These are phyloP conservation scores for Nycticebus coucang DNA, from an alignment of 2,113 vertebrate species.

Conservation along the genomic window DNA sequence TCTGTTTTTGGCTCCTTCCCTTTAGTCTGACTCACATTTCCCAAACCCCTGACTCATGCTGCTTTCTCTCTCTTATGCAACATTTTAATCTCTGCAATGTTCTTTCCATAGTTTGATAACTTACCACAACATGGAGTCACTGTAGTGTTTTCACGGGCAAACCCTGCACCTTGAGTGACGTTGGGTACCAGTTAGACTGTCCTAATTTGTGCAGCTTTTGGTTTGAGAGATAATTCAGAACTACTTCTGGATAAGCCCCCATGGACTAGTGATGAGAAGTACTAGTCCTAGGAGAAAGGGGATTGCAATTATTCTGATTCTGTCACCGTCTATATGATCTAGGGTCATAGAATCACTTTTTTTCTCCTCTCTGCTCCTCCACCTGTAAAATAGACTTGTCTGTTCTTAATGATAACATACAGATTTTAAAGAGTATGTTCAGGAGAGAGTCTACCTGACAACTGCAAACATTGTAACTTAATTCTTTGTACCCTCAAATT, in stretches of 20 bases:
- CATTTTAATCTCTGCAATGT: constrained; percentile 86
- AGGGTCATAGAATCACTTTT: background rate
- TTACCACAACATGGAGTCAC: constrained; percentile 77
- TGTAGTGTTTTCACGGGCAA: constrained; percentile 70
- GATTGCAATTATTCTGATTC: constrained; percentile 7
- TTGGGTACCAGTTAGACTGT: background rate
- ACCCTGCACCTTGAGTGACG: constrained; percentile 25
- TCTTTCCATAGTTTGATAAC: constrained; percentile 83
- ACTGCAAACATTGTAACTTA: no score
- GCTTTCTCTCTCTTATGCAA: constrained; percentile 86
- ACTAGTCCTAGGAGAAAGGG: background rate
- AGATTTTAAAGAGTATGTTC: background rate
- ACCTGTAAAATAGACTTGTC: background rate
- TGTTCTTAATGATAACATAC: background rate
- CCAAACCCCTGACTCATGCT: constrained; percentile 89
- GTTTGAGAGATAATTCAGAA: constrained; percentile 41
- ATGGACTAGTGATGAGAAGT: background rate
- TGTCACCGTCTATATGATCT: background rate
- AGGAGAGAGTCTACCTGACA: no score
- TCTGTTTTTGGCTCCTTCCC: constrained; percentile 78
- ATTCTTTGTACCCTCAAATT: no score
- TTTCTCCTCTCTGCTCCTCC: background rate
- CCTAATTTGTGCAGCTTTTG: constrained; percentile 35
- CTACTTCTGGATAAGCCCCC: constrained; percentile 7
- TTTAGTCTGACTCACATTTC: constrained; percentile 85